Conservation (phyloP, 2,113 vertebrate genomes). For the Pygoscelis antarcticus region DNA sequence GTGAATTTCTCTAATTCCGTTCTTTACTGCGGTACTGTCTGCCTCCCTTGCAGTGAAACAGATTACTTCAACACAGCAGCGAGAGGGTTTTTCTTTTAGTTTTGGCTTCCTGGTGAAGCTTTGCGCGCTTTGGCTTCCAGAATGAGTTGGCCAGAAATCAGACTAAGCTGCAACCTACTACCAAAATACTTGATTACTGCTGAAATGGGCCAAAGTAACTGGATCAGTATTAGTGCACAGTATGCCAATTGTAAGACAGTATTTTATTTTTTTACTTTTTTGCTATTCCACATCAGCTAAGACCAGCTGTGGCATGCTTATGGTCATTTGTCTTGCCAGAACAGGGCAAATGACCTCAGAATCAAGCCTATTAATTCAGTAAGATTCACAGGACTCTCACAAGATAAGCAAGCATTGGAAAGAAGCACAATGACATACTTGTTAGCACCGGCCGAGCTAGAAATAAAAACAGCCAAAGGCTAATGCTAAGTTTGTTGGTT, state of each 20-base stretch:
- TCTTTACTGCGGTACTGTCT: background rate
- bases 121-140: background rate
- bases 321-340: background rate
- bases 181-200: background rate
- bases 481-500: background rate
- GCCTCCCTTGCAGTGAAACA: background rate
- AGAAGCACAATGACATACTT: background rate
- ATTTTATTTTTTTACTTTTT: background rate
- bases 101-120: background rate
- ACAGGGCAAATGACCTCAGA: background rate
- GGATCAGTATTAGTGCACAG: background rate
- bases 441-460: background rate
- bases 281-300: background rate
- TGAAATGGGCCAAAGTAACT: background rate
- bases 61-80: background rate
- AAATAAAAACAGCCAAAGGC: background rate
- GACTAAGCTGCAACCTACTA: background rate
- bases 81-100: background rate
- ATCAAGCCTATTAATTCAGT: background rate
- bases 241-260: rapidly evolving
- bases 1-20: background rate
- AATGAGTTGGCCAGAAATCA: background rate
- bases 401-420: background rate
- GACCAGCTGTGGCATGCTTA: background rate
- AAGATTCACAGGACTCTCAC: background rate